phyloP scores from a whole-genome alignment of 2,888 invertebrate genomes.

The Neoaliturus tenellus region DNA sequence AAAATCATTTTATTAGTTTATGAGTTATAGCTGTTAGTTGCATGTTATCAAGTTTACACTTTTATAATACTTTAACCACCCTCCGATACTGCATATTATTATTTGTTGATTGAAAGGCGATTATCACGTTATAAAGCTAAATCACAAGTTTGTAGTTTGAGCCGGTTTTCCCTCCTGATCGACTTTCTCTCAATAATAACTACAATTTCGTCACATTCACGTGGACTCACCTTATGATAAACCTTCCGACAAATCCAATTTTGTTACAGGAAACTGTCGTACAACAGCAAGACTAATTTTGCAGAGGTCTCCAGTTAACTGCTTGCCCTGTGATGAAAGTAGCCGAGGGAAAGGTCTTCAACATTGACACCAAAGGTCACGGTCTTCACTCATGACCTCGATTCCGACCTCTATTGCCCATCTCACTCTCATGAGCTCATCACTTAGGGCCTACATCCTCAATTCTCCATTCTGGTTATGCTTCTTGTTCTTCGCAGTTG shows the following conservation, averaged over 20 bases:
- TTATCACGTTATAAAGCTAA: background rate
- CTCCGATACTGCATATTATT: too few species aligned
- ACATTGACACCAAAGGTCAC: conserved; percentile 18
- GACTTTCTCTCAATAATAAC: conserved; percentile 1
- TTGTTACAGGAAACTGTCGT: background rate
- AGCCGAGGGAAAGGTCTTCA: background rate
- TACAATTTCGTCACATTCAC: background rate
- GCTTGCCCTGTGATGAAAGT: background rate
- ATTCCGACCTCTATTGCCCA: background rate
- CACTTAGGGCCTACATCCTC: background rate
- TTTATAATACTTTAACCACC: too few species aligned
- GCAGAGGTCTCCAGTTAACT: background rate
- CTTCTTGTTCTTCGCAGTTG: background rate
- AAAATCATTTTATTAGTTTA: too few species aligned
- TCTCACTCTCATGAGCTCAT: background rate
- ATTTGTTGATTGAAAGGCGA: too few species aligned
- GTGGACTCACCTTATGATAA: background rate
- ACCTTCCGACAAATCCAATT: background rate
- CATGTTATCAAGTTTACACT: too few species aligned
- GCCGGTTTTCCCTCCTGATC: background rate
- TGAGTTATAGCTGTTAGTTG: too few species aligned
- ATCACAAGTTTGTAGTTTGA: too few species aligned
- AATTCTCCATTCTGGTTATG: background rate
- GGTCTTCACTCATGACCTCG: background rate
- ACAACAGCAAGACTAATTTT: background rate